Conservation (phyloP, 2,888 invertebrate genomes). For the Sacculina carcini region DNA sequence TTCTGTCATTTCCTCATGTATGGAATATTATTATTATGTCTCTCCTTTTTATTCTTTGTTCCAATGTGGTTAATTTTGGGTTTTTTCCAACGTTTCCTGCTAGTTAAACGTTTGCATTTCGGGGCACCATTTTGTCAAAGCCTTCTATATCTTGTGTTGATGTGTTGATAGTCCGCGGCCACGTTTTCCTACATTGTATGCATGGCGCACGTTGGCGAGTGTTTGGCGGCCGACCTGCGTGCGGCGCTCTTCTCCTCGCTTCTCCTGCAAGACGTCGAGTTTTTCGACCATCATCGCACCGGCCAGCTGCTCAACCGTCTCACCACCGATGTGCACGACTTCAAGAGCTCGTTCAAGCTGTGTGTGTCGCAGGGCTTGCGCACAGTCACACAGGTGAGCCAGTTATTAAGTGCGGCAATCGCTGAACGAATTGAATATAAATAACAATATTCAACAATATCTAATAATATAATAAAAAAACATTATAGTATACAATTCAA, state of each 20-base stretch:
- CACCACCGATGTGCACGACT: conserved; percentile 82
- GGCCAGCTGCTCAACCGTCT: conserved; percentile 75
- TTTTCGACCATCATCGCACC: conserved; percentile 69
- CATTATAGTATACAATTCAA: no score
- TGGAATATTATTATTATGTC: no score
- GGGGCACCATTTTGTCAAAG: no score
- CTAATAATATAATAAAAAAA: no score
- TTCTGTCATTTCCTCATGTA: no score
- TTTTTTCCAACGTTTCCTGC: no score
- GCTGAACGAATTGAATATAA: not conserved
- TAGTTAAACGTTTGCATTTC: no score
- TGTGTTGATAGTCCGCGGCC: conserved; percentile 38
- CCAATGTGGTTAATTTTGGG: no score
- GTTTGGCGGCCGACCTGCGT: conserved; percentile 52
- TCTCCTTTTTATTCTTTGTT: no score
- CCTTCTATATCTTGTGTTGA: no score
- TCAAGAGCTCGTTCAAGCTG: conserved; percentile 85
- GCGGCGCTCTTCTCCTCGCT: conserved; percentile 55
- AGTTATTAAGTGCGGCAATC: not conserved
- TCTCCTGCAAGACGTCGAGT: conserved; percentile 58
- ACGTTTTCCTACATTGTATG: conserved; percentile 73
- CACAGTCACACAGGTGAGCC: conserved; percentile 48
- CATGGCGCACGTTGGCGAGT: conserved; percentile 64
- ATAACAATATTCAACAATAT: no score
- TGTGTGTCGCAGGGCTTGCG: conserved; percentile 73